Base-by-base conservation (phyloP, 2,113 vertebrate species). In the Tetrao urogallus region DNA sequence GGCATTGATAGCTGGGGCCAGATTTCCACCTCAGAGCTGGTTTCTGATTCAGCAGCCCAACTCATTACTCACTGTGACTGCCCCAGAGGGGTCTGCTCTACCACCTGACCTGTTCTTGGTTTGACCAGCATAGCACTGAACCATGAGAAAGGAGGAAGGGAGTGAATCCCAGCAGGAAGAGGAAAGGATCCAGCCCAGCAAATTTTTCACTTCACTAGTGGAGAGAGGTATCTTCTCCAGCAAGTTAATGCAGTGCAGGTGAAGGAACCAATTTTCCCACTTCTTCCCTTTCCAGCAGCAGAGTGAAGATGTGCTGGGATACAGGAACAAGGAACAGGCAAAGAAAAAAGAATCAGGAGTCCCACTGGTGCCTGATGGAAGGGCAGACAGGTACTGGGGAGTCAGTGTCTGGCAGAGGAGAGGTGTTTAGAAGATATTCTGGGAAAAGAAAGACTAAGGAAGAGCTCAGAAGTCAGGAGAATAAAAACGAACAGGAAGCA, bases 401-500 rank as follows among this genome's bases (percentile, higher is more conserved):
- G 60, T 60, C 75, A 89, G 28, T 82, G 71, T 67, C 89, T 93
- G 85, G 56, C 79, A 92, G 67, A 85, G 56, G 32, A 92, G 71
- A 93, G 60, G 34, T 74, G 69, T 93, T 95, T 92, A 89, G 93
- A 82, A 86, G 85, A n/a, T 93, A 90, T 96, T 95, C 86, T 81
- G 64, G 88, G 88, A 96, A 94, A 75, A 95, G 72, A 94, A 89
- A 89, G 90, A 88, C 61, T 24, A 11, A 89, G 82, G 57, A 61
- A 91, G 89, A 60, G 87, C 87, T 95, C 61, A 94, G 84, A 96
- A 93, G 87, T 80, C 47, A 75, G 58, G 43, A 82, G 87, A 89
- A 92, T 76, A 91, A 89, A 95, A 95, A 87, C 0, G 67, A 93
- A 58, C 28, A 19, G 0, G 34, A 74, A 80, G 89, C 75, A 88